phyloP scores from a whole-genome alignment of 2,797 vertebrate species.

The Cyclura pinguis region DNA sequence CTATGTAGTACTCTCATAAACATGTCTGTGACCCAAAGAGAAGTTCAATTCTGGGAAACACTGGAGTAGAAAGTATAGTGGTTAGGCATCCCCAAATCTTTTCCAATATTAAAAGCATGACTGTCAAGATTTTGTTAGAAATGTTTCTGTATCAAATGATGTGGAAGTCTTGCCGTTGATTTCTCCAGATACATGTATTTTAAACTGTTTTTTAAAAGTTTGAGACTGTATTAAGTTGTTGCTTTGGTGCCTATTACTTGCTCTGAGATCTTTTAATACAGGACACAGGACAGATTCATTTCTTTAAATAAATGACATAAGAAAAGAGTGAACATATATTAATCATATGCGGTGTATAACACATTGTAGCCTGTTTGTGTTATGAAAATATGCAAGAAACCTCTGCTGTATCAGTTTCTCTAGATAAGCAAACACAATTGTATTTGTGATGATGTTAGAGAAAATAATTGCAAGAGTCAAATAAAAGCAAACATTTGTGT shows the following conservation, averaged over 20 bases:
- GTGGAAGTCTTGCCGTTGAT: not conserved
- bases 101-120: not conserved
- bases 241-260: not conserved
- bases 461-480: constrained; percentile 9
- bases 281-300: too few species aligned
- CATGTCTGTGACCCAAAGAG: not conserved
- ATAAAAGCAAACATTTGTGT: not conserved
- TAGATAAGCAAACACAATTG: not conserved
- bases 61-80: not conserved
- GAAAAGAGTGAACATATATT: not conserved
- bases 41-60: not conserved
- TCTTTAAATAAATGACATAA: not conserved
- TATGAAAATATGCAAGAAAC: not conserved
- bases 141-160: not conserved
- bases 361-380: not conserved
- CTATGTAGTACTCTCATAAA: not conserved
- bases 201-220: not conserved
- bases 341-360: not conserved
- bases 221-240: not conserved
- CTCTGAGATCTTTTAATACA: too few species aligned
- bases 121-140: not conserved
- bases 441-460: not conserved
- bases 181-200: not conserved
- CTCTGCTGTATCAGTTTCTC: not conserved
- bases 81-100: not conserved